Evolutionary conservation across 2,888 invertebrate species (phyloP).

Genomic region (Euphydryas editha): DNA sequence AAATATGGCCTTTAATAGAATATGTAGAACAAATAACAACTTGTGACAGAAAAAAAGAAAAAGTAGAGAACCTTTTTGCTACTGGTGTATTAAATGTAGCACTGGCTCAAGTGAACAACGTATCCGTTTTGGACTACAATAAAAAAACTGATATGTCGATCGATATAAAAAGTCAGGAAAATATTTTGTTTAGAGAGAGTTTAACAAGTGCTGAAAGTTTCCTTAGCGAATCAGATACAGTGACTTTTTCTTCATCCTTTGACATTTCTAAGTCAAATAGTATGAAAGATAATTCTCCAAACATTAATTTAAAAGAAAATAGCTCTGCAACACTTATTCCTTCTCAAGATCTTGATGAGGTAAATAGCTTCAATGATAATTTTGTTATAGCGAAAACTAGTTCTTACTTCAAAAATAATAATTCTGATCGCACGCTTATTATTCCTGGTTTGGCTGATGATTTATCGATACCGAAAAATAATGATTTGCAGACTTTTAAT

Average conservation of each 20-base stretch:
- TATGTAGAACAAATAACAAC: too few relatives aligned
- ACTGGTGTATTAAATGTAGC: constrained; percentile 57
- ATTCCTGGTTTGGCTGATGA: constrained; percentile 43
- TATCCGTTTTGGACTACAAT: constrained; percentile 38
- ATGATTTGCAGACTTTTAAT: constrained; percentile 25
- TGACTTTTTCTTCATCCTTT: constrained; percentile 25
- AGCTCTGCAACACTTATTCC: constrained; percentile 51
- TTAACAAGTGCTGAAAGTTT: constrained; percentile 48
- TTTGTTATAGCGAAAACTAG: constrained; percentile 52
- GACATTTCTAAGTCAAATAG: constrained; percentile 18
- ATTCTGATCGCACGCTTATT: constrained; percentile 48
- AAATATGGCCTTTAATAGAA: background rate
- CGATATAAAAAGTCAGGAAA: constrained; percentile 39
- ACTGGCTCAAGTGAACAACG: constrained; percentile 55
- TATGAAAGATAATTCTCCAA: constrained; percentile 8
- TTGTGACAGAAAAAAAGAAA: constrained; percentile 3
- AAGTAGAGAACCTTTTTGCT: constrained; percentile 45
- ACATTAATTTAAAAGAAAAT: constrained; percentile 30
- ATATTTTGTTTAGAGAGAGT: constrained; percentile 36
- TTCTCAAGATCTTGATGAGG: constrained; percentile 35
- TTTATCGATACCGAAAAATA: constrained; percentile 13
- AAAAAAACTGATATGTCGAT: constrained; percentile 28
- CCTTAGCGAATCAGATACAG: constrained; percentile 28
- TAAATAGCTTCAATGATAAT: constrained; percentile 47
- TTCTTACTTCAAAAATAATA: constrained; percentile 50